Evolutionary conservation across 2,888 invertebrate species (phyloP).

Genomic region (Brachyptera putata): DNA sequence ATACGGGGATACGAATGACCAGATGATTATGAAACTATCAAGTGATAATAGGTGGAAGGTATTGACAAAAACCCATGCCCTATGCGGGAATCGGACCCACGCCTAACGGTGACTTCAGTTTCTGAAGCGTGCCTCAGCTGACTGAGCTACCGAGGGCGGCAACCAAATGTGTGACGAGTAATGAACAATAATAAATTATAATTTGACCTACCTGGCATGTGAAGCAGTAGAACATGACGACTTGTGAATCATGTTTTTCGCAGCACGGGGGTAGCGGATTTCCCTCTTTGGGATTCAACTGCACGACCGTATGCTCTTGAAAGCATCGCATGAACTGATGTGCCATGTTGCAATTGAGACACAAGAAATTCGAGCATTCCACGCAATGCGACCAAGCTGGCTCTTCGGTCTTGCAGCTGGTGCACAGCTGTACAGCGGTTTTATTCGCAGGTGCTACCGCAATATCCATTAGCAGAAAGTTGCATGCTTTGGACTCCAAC

Average conservation of each 20-base stretch:
- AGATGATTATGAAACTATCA: too few relatives aligned
- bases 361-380: constrained; percentile 91
- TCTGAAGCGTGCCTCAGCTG: too few relatives aligned
- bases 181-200: background rate
- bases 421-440: too few relatives aligned
- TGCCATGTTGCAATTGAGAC: constrained; percentile 90
- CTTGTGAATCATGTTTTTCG: constrained; percentile 73
- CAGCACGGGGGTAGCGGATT: constrained; percentile 75
- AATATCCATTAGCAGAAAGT: too few relatives aligned
- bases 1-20: too few relatives aligned
- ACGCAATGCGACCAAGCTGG: constrained; percentile 90
- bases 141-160: too few relatives aligned
- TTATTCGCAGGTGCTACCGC: too few relatives aligned
- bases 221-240: constrained; percentile 82
- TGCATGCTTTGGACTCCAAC: background rate
- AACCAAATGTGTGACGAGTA: too few relatives aligned
- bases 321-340: constrained; percentile 95
- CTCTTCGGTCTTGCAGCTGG: constrained; percentile 94
- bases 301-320: constrained; percentile 26
- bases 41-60: too few relatives aligned
- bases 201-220: constrained; percentile 60
- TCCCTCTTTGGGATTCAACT: background rate
- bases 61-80: too few relatives aligned
- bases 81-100: too few relatives aligned
- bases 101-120: too few relatives aligned